phyloP scores from a whole-genome alignment of 2,113 vertebrate genomes.

The Setophaga petechia region DNA sequence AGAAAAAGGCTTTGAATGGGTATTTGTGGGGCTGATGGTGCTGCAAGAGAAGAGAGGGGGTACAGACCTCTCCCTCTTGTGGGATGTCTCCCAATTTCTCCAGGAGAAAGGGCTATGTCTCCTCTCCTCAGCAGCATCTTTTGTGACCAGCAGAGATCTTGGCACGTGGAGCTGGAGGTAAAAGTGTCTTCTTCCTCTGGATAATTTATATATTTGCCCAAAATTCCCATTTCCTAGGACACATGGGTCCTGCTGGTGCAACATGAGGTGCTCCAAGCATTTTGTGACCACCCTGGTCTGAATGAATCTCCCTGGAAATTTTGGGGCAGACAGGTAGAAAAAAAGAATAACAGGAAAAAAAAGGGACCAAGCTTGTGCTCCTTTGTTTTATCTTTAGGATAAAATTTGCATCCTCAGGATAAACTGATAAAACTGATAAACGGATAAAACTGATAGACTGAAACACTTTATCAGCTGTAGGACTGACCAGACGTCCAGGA shows the following conservation, averaged over 20 bases:
- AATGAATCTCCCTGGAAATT: not conserved
- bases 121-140: not conserved
- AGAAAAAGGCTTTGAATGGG: not conserved
- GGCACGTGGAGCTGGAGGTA: not conserved
- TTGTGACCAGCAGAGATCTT: not conserved
- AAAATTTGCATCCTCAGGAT: not conserved
- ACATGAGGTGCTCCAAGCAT: accelerated
- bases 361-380: not conserved
- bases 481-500: not conserved
- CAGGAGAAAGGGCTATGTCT: not conserved
- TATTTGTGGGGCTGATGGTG: not conserved
- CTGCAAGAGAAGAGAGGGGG: not conserved
- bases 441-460: not conserved
- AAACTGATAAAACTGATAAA: not conserved
- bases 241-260: accelerated
- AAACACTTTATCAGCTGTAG: not conserved
- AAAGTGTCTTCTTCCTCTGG: not conserved
- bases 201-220: not conserved
- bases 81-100: not conserved
- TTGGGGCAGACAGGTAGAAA: not conserved
- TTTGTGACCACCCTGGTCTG: not conserved
- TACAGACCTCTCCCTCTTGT: not conserved
- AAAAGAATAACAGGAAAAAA: accelerated
- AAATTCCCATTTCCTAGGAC: not conserved
- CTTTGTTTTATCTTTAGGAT: not conserved